phyloP scores from a whole-genome alignment of 2,113 vertebrate genomes.

The Camelus dromedarius region DNA sequence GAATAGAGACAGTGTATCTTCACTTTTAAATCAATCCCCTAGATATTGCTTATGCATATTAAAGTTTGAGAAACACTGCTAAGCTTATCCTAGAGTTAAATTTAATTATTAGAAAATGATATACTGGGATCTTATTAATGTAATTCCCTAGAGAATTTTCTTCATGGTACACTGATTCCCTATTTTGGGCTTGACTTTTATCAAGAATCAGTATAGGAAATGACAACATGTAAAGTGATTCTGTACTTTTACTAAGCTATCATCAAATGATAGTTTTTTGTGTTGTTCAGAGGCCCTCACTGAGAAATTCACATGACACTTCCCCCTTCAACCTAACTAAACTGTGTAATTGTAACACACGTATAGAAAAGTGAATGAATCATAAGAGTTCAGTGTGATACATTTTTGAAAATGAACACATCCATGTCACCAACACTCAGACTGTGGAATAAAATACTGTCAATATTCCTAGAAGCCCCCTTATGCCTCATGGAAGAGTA shows the following conservation, averaged over 20 bases:
- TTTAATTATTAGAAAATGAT: constrained; percentile 57
- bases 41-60: not conserved
- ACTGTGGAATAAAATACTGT: not conserved
- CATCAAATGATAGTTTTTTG: not conserved
- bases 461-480: not conserved
- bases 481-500: not conserved
- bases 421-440: not conserved
- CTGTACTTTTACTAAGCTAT: constrained; percentile 9
- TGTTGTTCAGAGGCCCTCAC: not conserved
- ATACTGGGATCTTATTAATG: not conserved
- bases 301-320: not conserved
- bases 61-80: constrained; percentile 52
- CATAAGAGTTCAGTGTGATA: not conserved
- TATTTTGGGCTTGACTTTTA: constrained; percentile 52
- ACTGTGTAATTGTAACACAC: not conserved
- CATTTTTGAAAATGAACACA: constrained; percentile 9
- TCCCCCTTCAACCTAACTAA: not conserved
- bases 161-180: constrained; percentile 14
- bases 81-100: constrained; percentile 49
- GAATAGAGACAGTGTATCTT: not conserved
- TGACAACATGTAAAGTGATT: not conserved
- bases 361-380: not conserved
- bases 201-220: not conserved
- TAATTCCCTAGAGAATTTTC: constrained; percentile 20
- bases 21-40: constrained; percentile 29